Evolutionary conservation across 2,113 vertebrate genomes (phyloP).

Genomic region (rat (Rattus norvegicus)): GRCr8 NC_086019.1:144492501-144493000

Average conservation of each 20-base stretch:
- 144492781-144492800: neutral
- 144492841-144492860: neutral
- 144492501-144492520: neutral
- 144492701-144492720: too few species aligned
- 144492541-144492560: rapidly evolving
- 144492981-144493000: neutral
- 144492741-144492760: too few species aligned
- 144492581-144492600: neutral
- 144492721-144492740: too few species aligned
- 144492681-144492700: neutral
- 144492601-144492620: neutral
- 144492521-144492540: neutral
- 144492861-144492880: neutral
- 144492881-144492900: rapidly evolving
- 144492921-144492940: neutral
- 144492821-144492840: neutral
- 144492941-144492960: too few species aligned
- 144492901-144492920: neutral
- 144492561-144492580: neutral
- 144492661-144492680: neutral
- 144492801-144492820: neutral
- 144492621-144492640: neutral
- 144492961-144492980: neutral
- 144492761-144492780: too few species aligned
- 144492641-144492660: neutral